Percentiles rank a stretch among this genome's conserved stretches.
Evolutionary conservation across 2,113 vertebrate species (phyloP).

Genomic region (Polyodon spathula): DNA sequence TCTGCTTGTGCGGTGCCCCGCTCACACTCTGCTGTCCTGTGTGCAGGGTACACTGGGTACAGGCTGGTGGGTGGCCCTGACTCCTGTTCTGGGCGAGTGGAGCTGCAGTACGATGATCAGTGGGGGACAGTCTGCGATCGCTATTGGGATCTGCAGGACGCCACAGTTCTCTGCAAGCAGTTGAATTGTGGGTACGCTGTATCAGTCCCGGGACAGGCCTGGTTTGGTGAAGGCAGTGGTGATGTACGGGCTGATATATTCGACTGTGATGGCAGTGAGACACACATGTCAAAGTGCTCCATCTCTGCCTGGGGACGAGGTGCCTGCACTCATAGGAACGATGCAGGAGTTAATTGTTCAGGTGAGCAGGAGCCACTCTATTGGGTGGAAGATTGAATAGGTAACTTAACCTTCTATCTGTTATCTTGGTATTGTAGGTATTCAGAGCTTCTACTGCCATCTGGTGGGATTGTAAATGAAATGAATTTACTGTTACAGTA

Average conservation of each 20-base stretch:
- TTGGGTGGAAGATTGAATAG: too few relatives aligned
- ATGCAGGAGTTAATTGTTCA: background rate
- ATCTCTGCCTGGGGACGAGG: conserved; percentile 7
- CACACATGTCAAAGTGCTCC: conserved; percentile 22
- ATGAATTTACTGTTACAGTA: too few relatives aligned
- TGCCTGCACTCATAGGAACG: background rate
- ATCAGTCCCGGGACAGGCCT: conserved; percentile 16
- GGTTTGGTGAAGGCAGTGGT: conserved; percentile 21
- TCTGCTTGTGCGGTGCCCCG: too few relatives aligned
- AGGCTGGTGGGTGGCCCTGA: conserved; percentile 16
- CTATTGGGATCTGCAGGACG: conserved; percentile 24
- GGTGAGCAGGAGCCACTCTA: too few relatives aligned
- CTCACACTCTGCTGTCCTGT: too few relatives aligned
- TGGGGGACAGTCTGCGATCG: conserved; percentile 25
- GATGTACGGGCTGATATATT: conserved; percentile 26
- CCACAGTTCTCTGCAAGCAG: conserved; percentile 30
- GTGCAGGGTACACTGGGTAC: too few relatives aligned
- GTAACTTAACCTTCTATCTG: too few relatives aligned
- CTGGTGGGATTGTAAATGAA: too few relatives aligned
- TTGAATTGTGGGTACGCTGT: conserved; percentile 29
- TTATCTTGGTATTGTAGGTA: too few relatives aligned
- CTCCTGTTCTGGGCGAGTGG: conserved; percentile 23
- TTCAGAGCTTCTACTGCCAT: too few relatives aligned
- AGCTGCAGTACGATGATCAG: conserved; percentile 15
- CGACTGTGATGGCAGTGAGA: conserved; percentile 30